phyloP scores from a whole-genome alignment of 1,140 invertebrate species.

The Rhagoletis zephyria region DNA sequence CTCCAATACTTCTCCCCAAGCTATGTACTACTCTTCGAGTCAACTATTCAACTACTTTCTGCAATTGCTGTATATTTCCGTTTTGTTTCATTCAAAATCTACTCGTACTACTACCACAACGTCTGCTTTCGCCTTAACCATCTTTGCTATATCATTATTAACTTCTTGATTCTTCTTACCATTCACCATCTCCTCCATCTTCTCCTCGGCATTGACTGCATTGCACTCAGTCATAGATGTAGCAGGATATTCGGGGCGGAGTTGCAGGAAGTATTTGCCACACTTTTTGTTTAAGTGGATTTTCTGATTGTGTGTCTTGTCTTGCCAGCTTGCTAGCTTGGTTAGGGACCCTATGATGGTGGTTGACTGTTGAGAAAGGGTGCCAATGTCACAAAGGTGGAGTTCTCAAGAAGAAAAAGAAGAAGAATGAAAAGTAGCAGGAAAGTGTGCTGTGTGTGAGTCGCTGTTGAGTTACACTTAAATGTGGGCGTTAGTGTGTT shows the following conservation, averaged over 20 bases:
- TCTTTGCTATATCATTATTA: slow-evolving; percentile 15
- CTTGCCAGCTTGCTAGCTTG: not conserved
- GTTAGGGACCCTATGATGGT: not conserved
- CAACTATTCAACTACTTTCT: not conserved
- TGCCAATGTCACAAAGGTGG: not conserved
- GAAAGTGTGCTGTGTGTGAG: not conserved
- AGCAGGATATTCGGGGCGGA: slow-evolving; percentile 49
- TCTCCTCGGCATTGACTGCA: not conserved
- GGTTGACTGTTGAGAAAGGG: not conserved
- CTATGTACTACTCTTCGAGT: not conserved
- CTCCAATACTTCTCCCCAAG: not conserved
- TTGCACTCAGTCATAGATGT: not conserved
- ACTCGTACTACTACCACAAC: not conserved
- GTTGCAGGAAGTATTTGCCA: slow-evolving; percentile 46
- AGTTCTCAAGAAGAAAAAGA: not conserved
- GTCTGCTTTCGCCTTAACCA: not conserved
- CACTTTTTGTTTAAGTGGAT: slow-evolving; percentile 51
- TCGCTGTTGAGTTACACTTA: not conserved
- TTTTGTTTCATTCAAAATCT: slow-evolving; percentile 23
- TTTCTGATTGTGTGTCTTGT: slow-evolving; percentile 35
- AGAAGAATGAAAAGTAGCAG: not conserved
- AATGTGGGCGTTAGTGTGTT: slow-evolving; percentile 43
- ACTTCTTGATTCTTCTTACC: slow-evolving; percentile 44
- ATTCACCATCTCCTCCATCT: not conserved
- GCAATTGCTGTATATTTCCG: slow-evolving; percentile 40